Evolutionary conservation across 2,888 invertebrate genomes (phyloP), one percentile per base, ranked within the genome.

Genomic region (Stenchaetothrips biformis): DNA sequence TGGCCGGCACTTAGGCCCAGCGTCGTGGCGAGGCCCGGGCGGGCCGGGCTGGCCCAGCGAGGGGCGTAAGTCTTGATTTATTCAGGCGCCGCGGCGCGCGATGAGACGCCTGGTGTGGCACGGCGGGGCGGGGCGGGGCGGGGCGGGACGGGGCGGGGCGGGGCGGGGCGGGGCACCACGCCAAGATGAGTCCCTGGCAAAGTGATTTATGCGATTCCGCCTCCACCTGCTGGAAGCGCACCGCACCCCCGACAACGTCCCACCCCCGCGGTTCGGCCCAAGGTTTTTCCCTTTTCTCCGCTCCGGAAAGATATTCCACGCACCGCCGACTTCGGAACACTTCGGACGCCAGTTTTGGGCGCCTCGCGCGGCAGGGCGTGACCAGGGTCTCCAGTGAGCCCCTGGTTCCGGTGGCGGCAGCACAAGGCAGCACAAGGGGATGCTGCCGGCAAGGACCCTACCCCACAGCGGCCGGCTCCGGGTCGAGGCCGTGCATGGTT

Each of bases 171-270:
- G 18, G 16, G 53, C 53, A 18, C 16, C 53, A 18, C 53, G 53
- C 53, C 16, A 53, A 53, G 53, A 53, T 53, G 53, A 53, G 53
- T 53, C 53, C 53, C 53, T 18, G 53, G 53, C 13, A 53, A 53
- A 53, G 53, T 53, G 53, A 53, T 53, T 53, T 53, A 53, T 53
- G 53, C 53, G 53, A 53, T 53, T 11, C 53, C 53, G 13, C 16
- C 53, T 18, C 4, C 53, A 53, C 53, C 53, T 53, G 53, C 53
- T 53, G 53, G 6, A 92, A 86, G 79, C 48, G 74, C 80, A 2
- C 11, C 62, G 18, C 80, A 74, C 18, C 67, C 18, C 79, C 80
- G 18, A 77, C 78, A 4, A 48, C 77, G 16, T 21, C 77, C 62
- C 21, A 67, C 16, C 37, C 48, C 16, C 78, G 48, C 78, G 37